Evolutionary conservation across 2,888 invertebrate species (phyloP).

Genomic region (Hyposoter dolosus): DNA sequence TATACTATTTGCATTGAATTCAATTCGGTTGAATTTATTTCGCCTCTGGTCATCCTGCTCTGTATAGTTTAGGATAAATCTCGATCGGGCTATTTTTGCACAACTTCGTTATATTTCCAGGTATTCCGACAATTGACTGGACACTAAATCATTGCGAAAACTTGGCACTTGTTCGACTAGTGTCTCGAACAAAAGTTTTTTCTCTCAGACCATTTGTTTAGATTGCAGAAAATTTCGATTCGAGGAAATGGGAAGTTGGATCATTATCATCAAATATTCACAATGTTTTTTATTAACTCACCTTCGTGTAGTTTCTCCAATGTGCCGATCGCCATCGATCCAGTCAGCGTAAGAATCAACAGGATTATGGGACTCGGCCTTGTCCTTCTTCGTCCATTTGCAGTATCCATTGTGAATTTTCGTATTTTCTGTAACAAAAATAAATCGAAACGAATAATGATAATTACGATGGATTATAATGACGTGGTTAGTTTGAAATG

Average conservation of each 20-base stretch:
- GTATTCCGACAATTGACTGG: background rate
- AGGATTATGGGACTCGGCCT: slow-evolving; percentile 75
- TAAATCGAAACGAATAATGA: slow-evolving; percentile 51
- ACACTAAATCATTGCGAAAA: too few relatives aligned
- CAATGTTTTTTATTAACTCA: slow-evolving; percentile 71
- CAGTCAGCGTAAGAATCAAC: slow-evolving; percentile 71
- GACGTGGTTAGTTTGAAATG: background rate
- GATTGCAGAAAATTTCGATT: background rate
- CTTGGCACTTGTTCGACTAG: background rate
- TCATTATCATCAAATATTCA: too few relatives aligned
- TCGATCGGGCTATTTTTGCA: background rate
- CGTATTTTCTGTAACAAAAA: slow-evolving; percentile 77
- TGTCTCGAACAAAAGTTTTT: background rate
- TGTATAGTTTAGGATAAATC: too few relatives aligned
- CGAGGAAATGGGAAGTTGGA: background rate
- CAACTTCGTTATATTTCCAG: background rate
- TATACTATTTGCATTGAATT: background rate
- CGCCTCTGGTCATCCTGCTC: too few relatives aligned
- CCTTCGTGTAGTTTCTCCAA: slow-evolving; percentile 83
- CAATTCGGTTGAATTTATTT: background rate
- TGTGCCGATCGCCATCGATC: slow-evolving; percentile 79
- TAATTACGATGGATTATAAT: background rate
- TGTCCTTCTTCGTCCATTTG: slow-evolving; percentile 77
- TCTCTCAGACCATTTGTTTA: background rate
- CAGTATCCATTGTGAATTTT: slow-evolving; percentile 79